phyloP scores from a whole-genome alignment of 2,797 vertebrate species.

The Carduelis carduelis region DNA sequence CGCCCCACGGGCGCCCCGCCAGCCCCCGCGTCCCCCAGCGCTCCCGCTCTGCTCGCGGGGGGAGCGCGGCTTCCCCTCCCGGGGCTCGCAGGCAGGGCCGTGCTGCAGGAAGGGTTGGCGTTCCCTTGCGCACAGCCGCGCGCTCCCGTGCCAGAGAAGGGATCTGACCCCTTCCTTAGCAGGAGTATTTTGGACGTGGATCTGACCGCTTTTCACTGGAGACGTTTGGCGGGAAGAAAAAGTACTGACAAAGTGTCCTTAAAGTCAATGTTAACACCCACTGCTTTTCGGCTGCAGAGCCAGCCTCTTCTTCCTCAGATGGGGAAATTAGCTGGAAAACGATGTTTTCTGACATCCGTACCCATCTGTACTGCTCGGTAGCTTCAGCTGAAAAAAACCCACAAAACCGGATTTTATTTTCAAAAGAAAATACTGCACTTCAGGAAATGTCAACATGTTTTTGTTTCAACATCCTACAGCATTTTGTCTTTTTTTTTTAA shows the following conservation, averaged over 20 bases:
- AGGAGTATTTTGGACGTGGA: background rate
- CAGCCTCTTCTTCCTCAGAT: background rate
- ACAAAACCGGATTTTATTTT: background rate
- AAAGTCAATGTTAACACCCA: background rate
- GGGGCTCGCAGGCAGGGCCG: background rate
- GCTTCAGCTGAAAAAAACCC: background rate
- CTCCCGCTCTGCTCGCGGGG: background rate
- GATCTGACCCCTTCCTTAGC: background rate
- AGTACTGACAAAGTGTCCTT: background rate
- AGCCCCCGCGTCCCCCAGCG: background rate
- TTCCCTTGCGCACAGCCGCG: fast-evolving
- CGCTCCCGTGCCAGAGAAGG: background rate
- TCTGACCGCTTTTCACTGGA: background rate
- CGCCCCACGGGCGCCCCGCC: background rate
- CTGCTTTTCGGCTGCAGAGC: no score
- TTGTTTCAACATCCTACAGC: background rate
- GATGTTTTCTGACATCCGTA: background rate
- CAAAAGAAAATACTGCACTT: background rate
- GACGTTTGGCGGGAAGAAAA: background rate
- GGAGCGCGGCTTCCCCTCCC: no score
- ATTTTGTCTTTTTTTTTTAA: background rate
- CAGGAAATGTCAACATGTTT: background rate
- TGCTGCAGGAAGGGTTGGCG: no score
- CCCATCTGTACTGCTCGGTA: background rate
- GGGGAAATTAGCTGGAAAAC: background rate